Base-by-base conservation (phyloP, 2,797 vertebrate genomes). In the Bovichtus diacanthus region DNA sequence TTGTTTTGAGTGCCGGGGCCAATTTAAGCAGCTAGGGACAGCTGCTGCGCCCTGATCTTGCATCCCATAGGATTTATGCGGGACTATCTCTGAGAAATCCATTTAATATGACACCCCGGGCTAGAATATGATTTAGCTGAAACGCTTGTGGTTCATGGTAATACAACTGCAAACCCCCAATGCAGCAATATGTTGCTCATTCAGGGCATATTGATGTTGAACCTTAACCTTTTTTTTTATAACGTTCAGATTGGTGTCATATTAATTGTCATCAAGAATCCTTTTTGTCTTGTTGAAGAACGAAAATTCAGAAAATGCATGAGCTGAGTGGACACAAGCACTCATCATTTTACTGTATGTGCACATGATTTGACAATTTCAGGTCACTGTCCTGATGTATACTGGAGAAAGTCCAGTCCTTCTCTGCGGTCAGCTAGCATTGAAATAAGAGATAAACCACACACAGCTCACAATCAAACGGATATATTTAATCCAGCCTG, bases 51-150 rank as follows among this genome's bases (percentile, higher is more conserved):
- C 70, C 60, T 80, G 74, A 89, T 85, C 85, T 85, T 23, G 31
- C 47, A 54, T 87, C 82, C 78, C 80, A 44, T 54, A 43, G 84
- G 90, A 89, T 91, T 92, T 86, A 81, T 41, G 60, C 66, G 23
- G 69, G 67, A 80, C 80, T 73, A 78, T 91, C 80, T 82, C 66
- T 68, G 63, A 86, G 76, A 90, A 92, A 91, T 86, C 84, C 44
- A 9, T 89, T 91, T 91, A 88, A 85, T 83, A 75, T 79, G 74
- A 89, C 70, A 85, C 74, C 86, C 70, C 53, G 13, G 66, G 84
- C 75, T 77, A 21, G 25, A 68, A 79, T 74, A 59, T 64, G 39
- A 80, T 80, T 49, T 38, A 50, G 66, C 75, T 77, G 44, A 74
- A 85, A 79, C 68, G 75, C 68, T 46, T 66, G 44, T 76, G 63